Percentiles rank a stretch among this genome's conserved stretches.
phyloP scores from a whole-genome alignment of 2,113 vertebrate genomes.

The human (Homo sapiens) region GRCh38 chr12:97910501-97911000 shows the following conservation, averaged over 20 bases:
- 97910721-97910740: not conserved
- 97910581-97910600: too few relatives aligned
- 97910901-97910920: slow-evolving; percentile 42
- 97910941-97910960: not conserved
- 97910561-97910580: too few relatives aligned
- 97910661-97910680: not conserved
- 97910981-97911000: not conserved
- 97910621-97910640: not conserved
- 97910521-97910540: too few relatives aligned
- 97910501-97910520: too few relatives aligned
- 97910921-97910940: not conserved
- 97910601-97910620: not conserved
- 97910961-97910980: not conserved
- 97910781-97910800: not conserved
- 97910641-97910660: not conserved
- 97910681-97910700: not conserved
- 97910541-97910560: too few relatives aligned
- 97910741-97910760: not conserved
- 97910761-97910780: not conserved
- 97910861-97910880: not conserved
- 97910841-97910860: not conserved
- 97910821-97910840: not conserved
- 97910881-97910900: not conserved
- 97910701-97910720: not conserved
- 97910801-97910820: not conserved